Evolutionary conservation across 2,797 vertebrate genomes (phyloP).

Genomic region (Malurus leucopterus): DNA sequence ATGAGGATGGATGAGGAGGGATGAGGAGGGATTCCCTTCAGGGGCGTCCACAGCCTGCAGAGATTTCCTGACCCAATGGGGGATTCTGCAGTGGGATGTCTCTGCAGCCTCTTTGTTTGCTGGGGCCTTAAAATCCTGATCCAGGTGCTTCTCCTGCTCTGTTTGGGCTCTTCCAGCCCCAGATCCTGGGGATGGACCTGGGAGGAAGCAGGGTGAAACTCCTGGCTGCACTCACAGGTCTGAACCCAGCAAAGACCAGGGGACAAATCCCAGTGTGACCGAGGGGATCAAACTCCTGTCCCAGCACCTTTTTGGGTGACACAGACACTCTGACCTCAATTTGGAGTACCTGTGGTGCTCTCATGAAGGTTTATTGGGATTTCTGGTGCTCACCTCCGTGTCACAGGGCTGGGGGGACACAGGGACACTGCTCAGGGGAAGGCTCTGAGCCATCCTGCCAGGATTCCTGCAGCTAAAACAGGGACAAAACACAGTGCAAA

Average conservation of each 20-base stretch:
- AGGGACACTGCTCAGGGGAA: background rate
- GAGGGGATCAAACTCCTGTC: background rate
- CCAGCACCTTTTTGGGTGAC: background rate
- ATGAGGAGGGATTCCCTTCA: background rate
- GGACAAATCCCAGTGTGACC: background rate
- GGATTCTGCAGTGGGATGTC: background rate
- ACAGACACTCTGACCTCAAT: background rate
- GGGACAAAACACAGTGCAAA: background rate
- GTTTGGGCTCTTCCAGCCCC: background rate
- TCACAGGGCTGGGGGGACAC: background rate
- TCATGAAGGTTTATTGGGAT: background rate
- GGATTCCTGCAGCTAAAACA: background rate
- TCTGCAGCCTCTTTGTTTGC: background rate
- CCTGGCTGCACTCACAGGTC: too few relatives aligned
- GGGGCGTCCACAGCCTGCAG: background rate
- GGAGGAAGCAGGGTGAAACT: background rate
- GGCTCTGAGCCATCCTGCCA: background rate
- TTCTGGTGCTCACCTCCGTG: rapidly evolving
- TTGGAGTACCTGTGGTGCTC: background rate
- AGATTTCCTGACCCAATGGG: background rate
- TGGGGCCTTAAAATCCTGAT: background rate
- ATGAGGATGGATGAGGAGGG: background rate
- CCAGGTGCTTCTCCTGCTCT: background rate
- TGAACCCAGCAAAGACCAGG: background rate
- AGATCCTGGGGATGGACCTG: background rate